These are phyloP conservation scores for mouse (Mus musculus) DNA, from an alignment of 2,113 vertebrate species.

Conservation along the genomic window GRCm39 chr17:43291501-43292000, in stretches of 20 bases:
- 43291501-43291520: not conserved
- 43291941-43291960: not conserved
- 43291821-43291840: not conserved
- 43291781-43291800: not conserved
- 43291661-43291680: not conserved
- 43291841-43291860: not conserved
- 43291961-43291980: not conserved
- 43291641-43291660: not conserved
- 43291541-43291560: not conserved
- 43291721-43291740: not conserved
- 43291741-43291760: not conserved
- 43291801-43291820: not conserved
- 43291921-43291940: not conserved
- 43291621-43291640: not conserved
- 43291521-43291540: not conserved
- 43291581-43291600: not conserved
- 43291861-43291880: not conserved
- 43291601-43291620: not conserved
- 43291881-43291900: not conserved
- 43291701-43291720: not conserved
- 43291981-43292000: not conserved
- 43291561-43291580: not conserved
- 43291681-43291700: not conserved
- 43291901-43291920: not conserved
- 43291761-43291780: accelerated